Evolutionary conservation across 2,797 vertebrate species (phyloP).

Genomic region (Hirundo rustica): DNA sequence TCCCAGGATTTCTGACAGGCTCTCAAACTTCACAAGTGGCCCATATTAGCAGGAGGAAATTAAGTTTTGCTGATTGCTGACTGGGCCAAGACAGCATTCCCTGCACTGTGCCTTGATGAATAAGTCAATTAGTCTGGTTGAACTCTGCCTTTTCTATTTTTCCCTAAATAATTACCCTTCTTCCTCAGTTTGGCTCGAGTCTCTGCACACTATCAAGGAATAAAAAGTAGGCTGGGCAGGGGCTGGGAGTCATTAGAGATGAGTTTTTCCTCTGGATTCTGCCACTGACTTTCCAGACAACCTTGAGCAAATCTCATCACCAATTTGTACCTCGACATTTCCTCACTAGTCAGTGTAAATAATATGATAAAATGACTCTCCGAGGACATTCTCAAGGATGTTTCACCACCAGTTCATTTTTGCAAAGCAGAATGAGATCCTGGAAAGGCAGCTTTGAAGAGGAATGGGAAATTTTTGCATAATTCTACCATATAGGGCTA

Average conservation of each 20-base stretch:
- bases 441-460: not conserved
- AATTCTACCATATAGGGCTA: not conserved
- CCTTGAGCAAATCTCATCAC: not conserved
- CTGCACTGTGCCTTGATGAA: not conserved
- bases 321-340: not conserved
- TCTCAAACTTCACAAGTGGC: not conserved
- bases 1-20: not conserved
- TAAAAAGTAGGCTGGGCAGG: not conserved
- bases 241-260: not conserved
- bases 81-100: not conserved
- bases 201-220: not conserved
- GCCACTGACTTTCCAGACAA: conserved; percentile 11
- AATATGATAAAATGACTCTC: not conserved
- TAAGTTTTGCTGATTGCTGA: not conserved
- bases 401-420: not conserved
- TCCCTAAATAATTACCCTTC: not conserved
- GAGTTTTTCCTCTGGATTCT: conserved; percentile 8
- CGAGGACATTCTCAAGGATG: not conserved
- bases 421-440: not conserved
- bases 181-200: not conserved
- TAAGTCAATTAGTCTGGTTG: not conserved
- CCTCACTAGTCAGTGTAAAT: not conserved
- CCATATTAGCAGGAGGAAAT: not conserved
- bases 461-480: not conserved
- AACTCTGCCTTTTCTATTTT: not conserved